Evolutionary conservation across 2,888 invertebrate species (phyloP).

Genomic region (Pristionchus fissidentatus): DNA sequence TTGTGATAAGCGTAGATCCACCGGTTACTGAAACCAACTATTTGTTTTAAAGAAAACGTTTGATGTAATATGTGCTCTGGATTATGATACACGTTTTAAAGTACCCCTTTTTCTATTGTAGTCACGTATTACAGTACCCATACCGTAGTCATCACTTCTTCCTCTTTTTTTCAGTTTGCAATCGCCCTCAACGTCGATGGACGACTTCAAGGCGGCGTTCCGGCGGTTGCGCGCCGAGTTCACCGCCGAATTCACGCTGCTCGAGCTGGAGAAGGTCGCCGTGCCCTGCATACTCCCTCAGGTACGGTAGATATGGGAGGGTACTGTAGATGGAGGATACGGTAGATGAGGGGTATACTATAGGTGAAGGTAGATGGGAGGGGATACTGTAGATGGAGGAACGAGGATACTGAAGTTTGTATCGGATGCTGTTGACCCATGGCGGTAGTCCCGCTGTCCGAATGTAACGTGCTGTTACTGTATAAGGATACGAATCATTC

Average conservation of each 20-base stretch:
- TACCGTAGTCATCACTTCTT: not conserved
- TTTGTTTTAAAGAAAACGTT: not conserved
- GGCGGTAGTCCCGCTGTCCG: not conserved
- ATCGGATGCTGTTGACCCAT: too few relatives aligned
- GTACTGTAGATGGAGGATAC: not conserved
- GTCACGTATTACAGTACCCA: not conserved
- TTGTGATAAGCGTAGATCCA: too few relatives aligned
- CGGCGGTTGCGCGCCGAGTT: constrained; percentile 81
- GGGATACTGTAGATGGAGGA: not conserved
- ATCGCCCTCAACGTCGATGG: constrained; percentile 78
- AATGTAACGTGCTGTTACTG: not conserved
- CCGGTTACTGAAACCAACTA: not conserved
- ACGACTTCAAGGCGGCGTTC: constrained; percentile 81
- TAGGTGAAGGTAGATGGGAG: too few relatives aligned
- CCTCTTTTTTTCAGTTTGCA: constrained; percentile 4
- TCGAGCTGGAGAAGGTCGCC: constrained; percentile 87
- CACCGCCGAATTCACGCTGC: constrained; percentile 83
- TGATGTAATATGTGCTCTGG: not conserved
- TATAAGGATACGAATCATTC: not conserved
- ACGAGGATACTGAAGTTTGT: too few relatives aligned
- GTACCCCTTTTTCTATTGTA: not conserved
- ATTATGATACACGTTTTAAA: too few relatives aligned
- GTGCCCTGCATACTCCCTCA: constrained; percentile 88
- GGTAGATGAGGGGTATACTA: not conserved
- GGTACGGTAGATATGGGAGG: constrained; percentile 68